These are phyloP conservation scores for Tor tambroides DNA, from an alignment of 2,113 vertebrate species.

Conservation along the genomic window DNA sequence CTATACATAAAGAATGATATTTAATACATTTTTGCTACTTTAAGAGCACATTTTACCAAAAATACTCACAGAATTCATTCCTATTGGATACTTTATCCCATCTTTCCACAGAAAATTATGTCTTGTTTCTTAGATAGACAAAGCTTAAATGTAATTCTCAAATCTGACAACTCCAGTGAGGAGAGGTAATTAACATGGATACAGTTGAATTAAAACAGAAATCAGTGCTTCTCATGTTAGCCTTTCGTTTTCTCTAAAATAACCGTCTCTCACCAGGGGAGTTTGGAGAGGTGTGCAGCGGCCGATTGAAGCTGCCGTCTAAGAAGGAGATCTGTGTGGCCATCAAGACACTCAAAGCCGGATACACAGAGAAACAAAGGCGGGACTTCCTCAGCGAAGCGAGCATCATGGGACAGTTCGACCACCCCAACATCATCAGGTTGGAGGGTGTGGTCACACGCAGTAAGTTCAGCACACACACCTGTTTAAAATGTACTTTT, in stretches of 20 bases:
- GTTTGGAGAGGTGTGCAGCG: constrained; percentile 98
- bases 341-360: constrained; percentile 96
- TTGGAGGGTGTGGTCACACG: constrained; percentile 97
- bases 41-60: background rate
- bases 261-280: constrained; percentile 79
- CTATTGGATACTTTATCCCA: background rate
- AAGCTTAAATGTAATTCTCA: background rate
- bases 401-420: constrained; percentile 98
- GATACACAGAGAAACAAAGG: constrained; percentile 96
- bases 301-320: constrained; percentile 90
- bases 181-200: background rate
- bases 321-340: constrained; percentile 98
- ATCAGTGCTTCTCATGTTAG: background rate
- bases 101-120: background rate
- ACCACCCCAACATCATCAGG: constrained; percentile 97
- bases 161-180: background rate
- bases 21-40: background rate
- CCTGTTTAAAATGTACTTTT: background rate
- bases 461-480: constrained; percentile 86
- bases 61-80: background rate
- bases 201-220: constrained; percentile 20
- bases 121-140: background rate
- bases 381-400: constrained; percentile 95
- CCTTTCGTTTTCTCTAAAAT: background rate
- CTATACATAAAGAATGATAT: background rate